phyloP scores from a whole-genome alignment of 1,140 invertebrate genomes.

The Caenorhabditis remanei region DNA sequence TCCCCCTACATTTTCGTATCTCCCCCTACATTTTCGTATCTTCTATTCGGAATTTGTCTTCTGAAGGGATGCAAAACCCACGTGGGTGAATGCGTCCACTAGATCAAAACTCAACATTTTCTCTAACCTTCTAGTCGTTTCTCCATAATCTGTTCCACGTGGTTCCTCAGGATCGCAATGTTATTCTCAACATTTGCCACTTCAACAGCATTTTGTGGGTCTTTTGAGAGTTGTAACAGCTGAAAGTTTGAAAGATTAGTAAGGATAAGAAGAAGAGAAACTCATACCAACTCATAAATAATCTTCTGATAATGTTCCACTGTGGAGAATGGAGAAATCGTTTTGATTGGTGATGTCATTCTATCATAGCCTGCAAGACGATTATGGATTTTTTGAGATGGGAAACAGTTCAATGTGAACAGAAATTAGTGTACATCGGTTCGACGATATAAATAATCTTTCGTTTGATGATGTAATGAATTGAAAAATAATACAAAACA shows the following conservation, averaged over 20 bases:
- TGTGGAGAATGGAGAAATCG: slow-evolving; percentile 29
- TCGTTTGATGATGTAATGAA: slow-evolving; percentile 9
- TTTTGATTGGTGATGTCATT: slow-evolving; percentile 11
- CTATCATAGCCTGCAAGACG: slow-evolving; percentile 24
- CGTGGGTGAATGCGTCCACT: slow-evolving; percentile 33
- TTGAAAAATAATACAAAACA: background rate
- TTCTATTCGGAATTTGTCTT: background rate
- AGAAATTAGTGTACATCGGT: background rate
- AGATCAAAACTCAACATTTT: background rate
- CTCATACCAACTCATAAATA: slow-evolving; percentile 55
- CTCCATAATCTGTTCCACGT: slow-evolving; percentile 2
- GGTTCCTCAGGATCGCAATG: background rate
- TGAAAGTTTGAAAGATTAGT: background rate
- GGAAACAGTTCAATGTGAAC: background rate
- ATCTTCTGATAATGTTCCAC: slow-evolving; percentile 54
- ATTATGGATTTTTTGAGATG: background rate
- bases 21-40: background rate
- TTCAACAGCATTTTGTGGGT: background rate
- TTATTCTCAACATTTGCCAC: background rate
- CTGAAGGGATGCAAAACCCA: background rate
- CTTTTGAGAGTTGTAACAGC: background rate
- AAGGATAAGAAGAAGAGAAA: background rate
- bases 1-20: background rate
- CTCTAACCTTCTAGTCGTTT: background rate
- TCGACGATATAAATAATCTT: background rate